Percentiles rank a stretch among this genome's conserved stretches.
phyloP scores from a whole-genome alignment of 2,888 invertebrate genomes.

The Diarsia rubi region DNA sequence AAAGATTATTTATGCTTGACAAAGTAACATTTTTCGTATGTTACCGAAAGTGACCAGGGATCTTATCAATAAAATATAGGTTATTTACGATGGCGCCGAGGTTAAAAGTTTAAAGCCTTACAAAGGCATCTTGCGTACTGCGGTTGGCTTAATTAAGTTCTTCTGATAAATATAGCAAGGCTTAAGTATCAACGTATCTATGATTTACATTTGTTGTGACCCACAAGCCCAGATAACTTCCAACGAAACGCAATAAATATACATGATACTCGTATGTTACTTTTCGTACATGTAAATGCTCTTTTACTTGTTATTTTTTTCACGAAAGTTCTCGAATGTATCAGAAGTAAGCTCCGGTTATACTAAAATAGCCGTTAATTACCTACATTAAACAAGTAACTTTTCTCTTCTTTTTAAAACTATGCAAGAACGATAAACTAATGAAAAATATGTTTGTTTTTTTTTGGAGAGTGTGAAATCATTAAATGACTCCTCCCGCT shows the following conservation, averaged over 20 bases:
- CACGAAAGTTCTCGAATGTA: conserved; percentile 15
- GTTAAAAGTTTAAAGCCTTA: conserved; percentile 75
- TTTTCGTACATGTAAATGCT: conserved; percentile 23
- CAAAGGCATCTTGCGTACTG: conserved; percentile 69
- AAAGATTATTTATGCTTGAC: conserved; percentile 91
- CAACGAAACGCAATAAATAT: conserved; percentile 63
- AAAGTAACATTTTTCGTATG: conserved; percentile 90
- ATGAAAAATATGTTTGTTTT: background rate
- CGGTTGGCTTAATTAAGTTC: conserved; percentile 74
- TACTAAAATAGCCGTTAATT: conserved; percentile 17
- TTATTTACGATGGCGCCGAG: conserved; percentile 87
- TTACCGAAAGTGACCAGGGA: conserved; percentile 86
- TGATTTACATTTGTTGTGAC: conserved; percentile 71
- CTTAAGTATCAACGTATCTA: conserved; percentile 63
- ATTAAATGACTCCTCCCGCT: no score
- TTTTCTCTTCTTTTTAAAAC: conserved; percentile 8
- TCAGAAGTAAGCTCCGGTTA: conserved; percentile 6
- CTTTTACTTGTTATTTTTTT: conserved; percentile 30
- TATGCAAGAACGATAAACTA: background rate
- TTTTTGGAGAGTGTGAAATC: no score
- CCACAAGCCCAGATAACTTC: conserved; percentile 72
- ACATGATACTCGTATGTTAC: conserved; percentile 28
- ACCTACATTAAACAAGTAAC: conserved; percentile 18
- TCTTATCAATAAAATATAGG: conserved; percentile 88
- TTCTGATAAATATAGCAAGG: conserved; percentile 68